Evolutionary conservation across 2,797 vertebrate genomes (phyloP), one percentile per base, ranked within the genome.

Genomic region (Anableps anableps): DNA sequence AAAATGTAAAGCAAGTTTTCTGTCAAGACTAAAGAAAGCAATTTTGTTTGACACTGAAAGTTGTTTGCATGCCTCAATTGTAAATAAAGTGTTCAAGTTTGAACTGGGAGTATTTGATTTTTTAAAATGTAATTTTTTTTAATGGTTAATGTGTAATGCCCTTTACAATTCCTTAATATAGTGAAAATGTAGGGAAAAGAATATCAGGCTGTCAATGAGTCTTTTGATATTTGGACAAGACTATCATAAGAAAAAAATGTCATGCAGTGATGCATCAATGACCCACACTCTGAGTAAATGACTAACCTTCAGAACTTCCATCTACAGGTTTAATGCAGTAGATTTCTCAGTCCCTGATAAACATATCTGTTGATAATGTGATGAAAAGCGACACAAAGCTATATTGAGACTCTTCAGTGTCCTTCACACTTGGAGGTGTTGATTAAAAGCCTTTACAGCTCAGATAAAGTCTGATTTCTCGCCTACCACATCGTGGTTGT

Each of bases 381-480:
- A 1, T 19, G 36, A 34, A 76, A 71, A 79, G 34, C 62, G n/a
- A 26, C 76, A 72, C 50, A 66, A 9, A 36, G 45, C 48, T 29
- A 48, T 74, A 75, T 13, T 11, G 19, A 79, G 34, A 51, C 53
- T 66, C 36, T 47, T 70, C 64, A 0, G 71, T 55, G 84, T 76
- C 88, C 86, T 83, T 83, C 75, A 76, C 75, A 45, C 51, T 6
- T 34, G 5, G 34, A 60, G 74, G 48, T 38, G 53, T 70, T 80
- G 77, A 83, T 80, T 88, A 62, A 76, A 4, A 81, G 83, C 73
- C 70, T 83, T 85, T 80, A 86, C 68, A 64, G 71, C 38, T 74
- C 4, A 66, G 64, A 66, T 51, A 23, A 38, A 36, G 36, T 23
- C 8, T 11, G 34, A 23, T 66, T 21, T 66, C 64, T 38, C 36